Base-by-base conservation (phyloP, 2,888 invertebrate species). In the Stramonita haemastoma region DNA sequence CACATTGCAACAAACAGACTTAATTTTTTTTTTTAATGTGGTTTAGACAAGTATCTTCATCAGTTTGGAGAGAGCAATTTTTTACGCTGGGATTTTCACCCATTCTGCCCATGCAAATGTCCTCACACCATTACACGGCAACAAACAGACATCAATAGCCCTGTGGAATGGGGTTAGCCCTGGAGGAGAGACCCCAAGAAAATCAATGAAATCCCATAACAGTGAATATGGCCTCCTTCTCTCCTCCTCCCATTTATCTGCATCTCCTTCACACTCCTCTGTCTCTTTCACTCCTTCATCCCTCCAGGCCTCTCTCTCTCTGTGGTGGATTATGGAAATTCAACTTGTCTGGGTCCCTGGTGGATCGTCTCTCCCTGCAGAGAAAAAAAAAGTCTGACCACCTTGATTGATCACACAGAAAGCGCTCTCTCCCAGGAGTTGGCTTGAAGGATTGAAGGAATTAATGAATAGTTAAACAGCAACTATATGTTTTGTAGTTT, bases 141-240 rank as follows among this genome's bases (percentile, higher is more conserved):
- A 46, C 81, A 83, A 36, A 46, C 22, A 83, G 81, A 83, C 46
- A 83, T 79, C 77, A 6, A 36, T 26, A 22, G 46, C 2, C 46
- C 46, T 26, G 46, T 46, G 36, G 46, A 83, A 29, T 46, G 79
- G 4, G 81, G 46, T 83, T 83, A 83, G 36, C 81, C 81, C 46
- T 83, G 22, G 26, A 22, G 81, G 79, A 34, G 8, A 46, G 46
- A 46, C 46, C 46, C 46, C 46, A 22, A 19, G 26, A 83, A 83
- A 83, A 83, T 83, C 81, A 83, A 83, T 83, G 81, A 46, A 46
- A 46, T 26, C 81, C 81, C 22, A 83, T 83, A 83, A 83, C 81
- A 46, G 36, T 46, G 46, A 83, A 83, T 83, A 26, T 79, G 13
- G 15, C 77, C 73, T 73, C 73, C 11, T n/a, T 32, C 77, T n/a